A percentile compares a stretch with the other conserved stretches of the same genome.
phyloP scores from a whole-genome alignment of 1,140 invertebrate genomes.

The Ruditapes philippinarum region DNA sequence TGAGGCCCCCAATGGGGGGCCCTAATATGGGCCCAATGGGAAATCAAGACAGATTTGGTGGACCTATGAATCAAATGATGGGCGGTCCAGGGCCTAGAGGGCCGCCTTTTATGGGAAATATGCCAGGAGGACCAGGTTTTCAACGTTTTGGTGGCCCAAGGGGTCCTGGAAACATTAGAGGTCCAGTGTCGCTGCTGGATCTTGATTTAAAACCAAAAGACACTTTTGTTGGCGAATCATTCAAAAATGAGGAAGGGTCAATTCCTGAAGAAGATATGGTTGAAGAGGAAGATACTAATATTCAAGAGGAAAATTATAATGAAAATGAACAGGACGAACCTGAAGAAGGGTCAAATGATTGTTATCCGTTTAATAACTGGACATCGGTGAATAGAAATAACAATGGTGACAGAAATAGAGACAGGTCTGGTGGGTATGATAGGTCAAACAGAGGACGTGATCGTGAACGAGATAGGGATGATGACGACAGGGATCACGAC shows the following conservation, averaged over 20 bases:
- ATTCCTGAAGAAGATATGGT: neutral
- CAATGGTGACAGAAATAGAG: constrained; percentile 40
- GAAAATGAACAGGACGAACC: constrained; percentile 23
- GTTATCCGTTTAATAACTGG: constrained; percentile 52
- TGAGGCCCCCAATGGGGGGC: constrained; percentile 26
- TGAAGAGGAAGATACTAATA: neutral
- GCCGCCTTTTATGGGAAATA: constrained; percentile 43
- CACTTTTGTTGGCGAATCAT: constrained; percentile 59
- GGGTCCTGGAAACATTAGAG: constrained; percentile 40
- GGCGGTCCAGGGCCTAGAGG: constrained; percentile 63
- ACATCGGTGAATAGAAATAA: constrained; percentile 31
- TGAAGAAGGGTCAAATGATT: neutral
- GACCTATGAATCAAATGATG: constrained; percentile 58
- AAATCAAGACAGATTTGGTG: constrained; percentile 35
- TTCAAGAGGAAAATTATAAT: neutral
- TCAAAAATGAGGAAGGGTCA: constrained; percentile 42
- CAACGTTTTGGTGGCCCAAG: constrained; percentile 51
- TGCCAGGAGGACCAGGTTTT: constrained; percentile 21
- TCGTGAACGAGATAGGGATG: constrained; percentile 37
- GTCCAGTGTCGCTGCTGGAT: constrained; percentile 64
- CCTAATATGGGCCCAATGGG: constrained; percentile 28
- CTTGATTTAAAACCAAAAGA: constrained; percentile 61
- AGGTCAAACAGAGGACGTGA: constrained; percentile 16
- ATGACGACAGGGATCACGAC: constrained; percentile 40
- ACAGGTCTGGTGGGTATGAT: constrained; percentile 10